Evolutionary conservation across 64 coral and sea anemone genomes (phyloP), one percentile per base, ranked within the genome.

Genomic region (Catalaphyllia jardinei): DNA sequence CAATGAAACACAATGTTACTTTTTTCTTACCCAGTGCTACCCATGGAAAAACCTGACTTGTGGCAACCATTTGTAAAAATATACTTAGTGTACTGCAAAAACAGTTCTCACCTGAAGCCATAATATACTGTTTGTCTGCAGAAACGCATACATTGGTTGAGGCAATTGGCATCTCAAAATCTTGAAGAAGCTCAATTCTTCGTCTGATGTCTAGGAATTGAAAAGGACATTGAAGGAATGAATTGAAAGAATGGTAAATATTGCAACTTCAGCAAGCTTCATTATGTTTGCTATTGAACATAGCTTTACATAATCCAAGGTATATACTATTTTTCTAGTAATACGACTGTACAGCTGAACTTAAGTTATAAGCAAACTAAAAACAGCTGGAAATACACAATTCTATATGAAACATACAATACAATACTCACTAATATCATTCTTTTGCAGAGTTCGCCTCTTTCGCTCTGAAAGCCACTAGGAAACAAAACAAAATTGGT

Each of bases 131-230:
- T 82, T 92, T 92, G 74, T 98, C 88, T 67, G 93, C 64, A 61
- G 96, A 98, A 35, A 98, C 93, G 52, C 79, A 50, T 24, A 98
- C 93, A 90, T 89, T 90, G 20, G 93, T 98, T 27, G 96, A 98
- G 54, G 96, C 96, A 54, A 91, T 95, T 71, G 96, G 96, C 96
- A 98, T 98, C 64, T 98, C 96, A 95, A 98, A 98, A 65, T 98
- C 96, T 76, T 98, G 96, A 76, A 98, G 90, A 74, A 98, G 93
- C 81, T 98, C 96, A 79, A 98, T 98, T 72, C 96, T 71, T 95
- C 96, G 90, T 61, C 96, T 88, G 8, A 98, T 80, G 90, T 94
- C 96, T 98, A 75, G 19, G 17, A 72, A 67, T 57, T 10, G 33
- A 35, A 46, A 79, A 83, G 71, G 15, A 10, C 46, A 67, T 57